These are phyloP conservation scores for Dolichotis patagonum DNA, from an alignment of 2,113 vertebrate genomes.

Conservation along the genomic window DNA sequence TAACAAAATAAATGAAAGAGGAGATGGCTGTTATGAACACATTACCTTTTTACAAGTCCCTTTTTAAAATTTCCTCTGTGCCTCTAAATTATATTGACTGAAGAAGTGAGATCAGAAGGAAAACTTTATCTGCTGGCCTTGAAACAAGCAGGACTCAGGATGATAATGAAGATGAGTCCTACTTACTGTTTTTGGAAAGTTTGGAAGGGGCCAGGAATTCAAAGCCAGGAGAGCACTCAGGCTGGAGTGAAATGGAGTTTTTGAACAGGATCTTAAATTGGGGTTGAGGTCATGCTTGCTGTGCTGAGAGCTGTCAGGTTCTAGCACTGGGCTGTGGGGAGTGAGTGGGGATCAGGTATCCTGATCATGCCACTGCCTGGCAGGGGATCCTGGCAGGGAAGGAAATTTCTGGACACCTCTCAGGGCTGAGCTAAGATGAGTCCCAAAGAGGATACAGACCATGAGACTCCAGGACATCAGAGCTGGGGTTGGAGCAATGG, in stretches of 20 bases:
- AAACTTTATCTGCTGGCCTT: neutral
- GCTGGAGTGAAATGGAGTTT: too few species aligned
- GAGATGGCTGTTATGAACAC: too few species aligned
- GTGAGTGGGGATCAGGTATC: neutral
- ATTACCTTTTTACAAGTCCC: neutral
- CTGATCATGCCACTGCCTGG: neutral
- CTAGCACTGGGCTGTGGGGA: neutral
- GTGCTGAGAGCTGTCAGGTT: too few species aligned
- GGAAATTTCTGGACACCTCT: neutral
- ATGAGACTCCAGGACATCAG: neutral
- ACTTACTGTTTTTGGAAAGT: neutral
- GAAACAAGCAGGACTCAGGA: neutral
- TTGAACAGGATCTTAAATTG: too few species aligned
- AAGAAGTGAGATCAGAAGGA: neutral
- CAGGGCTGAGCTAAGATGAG: neutral
- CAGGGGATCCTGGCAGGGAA: neutral
- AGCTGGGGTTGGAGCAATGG: neutral
- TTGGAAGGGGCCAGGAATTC: neutral
- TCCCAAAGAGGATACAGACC: neutral
- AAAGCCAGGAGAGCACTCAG: neutral
- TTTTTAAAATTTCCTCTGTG: neutral
- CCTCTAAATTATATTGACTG: neutral
- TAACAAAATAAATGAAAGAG: too few species aligned
- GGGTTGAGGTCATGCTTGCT: too few species aligned
- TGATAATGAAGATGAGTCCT: neutral